Base-by-base conservation (phyloP, 2,113 vertebrate genomes). In the Athene cunicularia region DNA sequence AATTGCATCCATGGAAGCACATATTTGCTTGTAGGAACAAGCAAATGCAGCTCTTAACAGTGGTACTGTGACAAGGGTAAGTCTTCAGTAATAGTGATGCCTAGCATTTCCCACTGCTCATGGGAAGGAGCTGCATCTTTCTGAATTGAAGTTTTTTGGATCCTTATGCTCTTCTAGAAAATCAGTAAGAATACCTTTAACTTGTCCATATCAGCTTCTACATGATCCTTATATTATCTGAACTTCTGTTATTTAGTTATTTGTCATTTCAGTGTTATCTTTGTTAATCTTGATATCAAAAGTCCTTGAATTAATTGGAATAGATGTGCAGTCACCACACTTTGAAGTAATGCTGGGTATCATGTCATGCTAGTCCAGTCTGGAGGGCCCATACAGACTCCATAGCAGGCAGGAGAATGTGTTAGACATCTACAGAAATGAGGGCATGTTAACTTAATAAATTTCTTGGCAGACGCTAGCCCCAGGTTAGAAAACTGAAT, bases 381-480 rank as follows among this genome's bases (percentile, higher is more conserved):
- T 70, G 33, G 55, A 13, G 6, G 66, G 45, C 59, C 55, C 12
- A 3, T 2, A 22, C 19, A 41, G 62, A 27, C 19, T 33, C 41
- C 0, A 0, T 4, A 55, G 53, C 49, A 19, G 16, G 45, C 39
- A 60, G 59, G 53, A 71, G 45, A 74, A 43, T 3, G 16, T 45
- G 33, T 52, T 47, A 8, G 56, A 66, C 23, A 15, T 85, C 28
- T 60, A 47, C 33, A 81, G 75, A 60, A 85, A 24, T 23, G 15
- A 73, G 56, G 76, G 49, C 19, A 21, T 72, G 47, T 35, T n/a
- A 9, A n/a, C 27, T 39, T 50, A n/a, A 12, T 80, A 18, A 59
- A 55, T 21, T 37, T 75, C 53, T 20, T 39, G 49, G 58, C 63
- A 53, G 30, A 13, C 9, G 7, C 58, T 59, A 76, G 45, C 32